Base-by-base conservation (phyloP, 2,113 vertebrate genomes). In the Boleophthalmus pectinirostris region DNA sequence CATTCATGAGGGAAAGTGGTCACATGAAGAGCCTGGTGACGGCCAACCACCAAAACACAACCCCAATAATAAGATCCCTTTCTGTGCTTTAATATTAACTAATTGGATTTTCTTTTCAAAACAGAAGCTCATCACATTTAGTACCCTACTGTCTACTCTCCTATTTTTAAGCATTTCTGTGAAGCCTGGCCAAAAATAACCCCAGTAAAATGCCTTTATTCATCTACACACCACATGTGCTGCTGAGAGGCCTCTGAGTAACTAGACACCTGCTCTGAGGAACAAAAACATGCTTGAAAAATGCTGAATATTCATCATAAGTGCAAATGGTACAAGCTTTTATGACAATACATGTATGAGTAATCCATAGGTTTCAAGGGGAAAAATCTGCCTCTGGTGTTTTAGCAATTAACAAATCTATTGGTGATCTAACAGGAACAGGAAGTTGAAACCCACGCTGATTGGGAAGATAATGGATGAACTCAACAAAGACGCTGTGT, bases 11-110 rank as follows among this genome's bases (percentile, higher is more conserved):
- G 73, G 79, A 68, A 87, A 54, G 73, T 46, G 70, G 77, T 85
- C 79, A 87, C 84, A 88, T 85, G 84, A 88, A 77, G 74, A 51
- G 79, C 72, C 72, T 20, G 79, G 81, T 85, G 84, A 87, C 78
- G 87, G 68, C 70, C 72, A 79, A 64, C 80, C 71, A 83, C 57
- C 56, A 60, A 60, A 58, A 78, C 33, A 70, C 2, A 57, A 23
- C 38, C 11, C 38, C 35, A 70, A 77, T 49, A 74, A 71, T 18
- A 35, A 64, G 73, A 71, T 73, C 0, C 57, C 60, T 33, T 65
- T 25, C n/a, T 14, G 58, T 72, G 16, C 64, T 7, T 5, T 43
- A 51, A 74, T 11, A 5, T 71, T 69, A 71, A 72, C 35, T 7
- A n/a, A 79, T 74, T 61, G 18, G 0, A 63, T 53, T 73, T 51